Evolutionary conservation across 2,888 invertebrate genomes (phyloP).

Genomic region (Meta bourneti): DNA sequence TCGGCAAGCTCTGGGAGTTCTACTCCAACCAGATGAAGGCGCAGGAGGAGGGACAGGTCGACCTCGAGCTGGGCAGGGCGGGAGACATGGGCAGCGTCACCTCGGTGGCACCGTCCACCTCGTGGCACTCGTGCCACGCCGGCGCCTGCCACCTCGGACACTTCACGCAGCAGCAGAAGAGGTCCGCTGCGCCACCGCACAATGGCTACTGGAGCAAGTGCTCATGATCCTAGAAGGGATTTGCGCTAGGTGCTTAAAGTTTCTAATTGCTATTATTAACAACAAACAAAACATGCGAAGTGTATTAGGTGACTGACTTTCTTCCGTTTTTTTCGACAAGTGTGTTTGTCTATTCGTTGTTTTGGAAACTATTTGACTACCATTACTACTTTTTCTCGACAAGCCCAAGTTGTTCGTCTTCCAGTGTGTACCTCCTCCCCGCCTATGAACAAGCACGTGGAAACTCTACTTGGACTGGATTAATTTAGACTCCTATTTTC

Average conservation of each 20-base stretch:
- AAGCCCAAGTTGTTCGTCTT: slow-evolving; percentile 70
- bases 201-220: slow-evolving; percentile 79
- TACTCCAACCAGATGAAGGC: slow-evolving; percentile 79
- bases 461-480: slow-evolving; percentile 39
- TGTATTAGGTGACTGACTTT: slow-evolving; percentile 35
- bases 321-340: not conserved
- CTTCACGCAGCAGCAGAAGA: slow-evolving; percentile 74
- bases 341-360: slow-evolving; percentile 17
- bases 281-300: slow-evolving; percentile 50
- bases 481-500: slow-evolving; percentile 27
- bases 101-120: slow-evolving; percentile 78
- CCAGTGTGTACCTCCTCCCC: slow-evolving; percentile 63
- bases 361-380: slow-evolving; percentile 41
- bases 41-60: slow-evolving; percentile 78
- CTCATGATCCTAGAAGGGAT: slow-evolving; percentile 64
- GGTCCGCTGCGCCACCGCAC: slow-evolving; percentile 77
- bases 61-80: slow-evolving; percentile 73
- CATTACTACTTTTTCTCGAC: slow-evolving; percentile 19
- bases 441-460: slow-evolving; percentile 28
- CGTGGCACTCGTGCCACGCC: slow-evolving; percentile 78
- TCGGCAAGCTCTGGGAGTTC: slow-evolving; percentile 79
- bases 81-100: slow-evolving; percentile 77
- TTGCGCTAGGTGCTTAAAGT: slow-evolving; percentile 65
- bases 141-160: slow-evolving; percentile 78
- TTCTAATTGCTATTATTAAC: slow-evolving; percentile 59